Base-by-base conservation (phyloP, 1,140 invertebrate genomes). In the Platyura marginata region DNA sequence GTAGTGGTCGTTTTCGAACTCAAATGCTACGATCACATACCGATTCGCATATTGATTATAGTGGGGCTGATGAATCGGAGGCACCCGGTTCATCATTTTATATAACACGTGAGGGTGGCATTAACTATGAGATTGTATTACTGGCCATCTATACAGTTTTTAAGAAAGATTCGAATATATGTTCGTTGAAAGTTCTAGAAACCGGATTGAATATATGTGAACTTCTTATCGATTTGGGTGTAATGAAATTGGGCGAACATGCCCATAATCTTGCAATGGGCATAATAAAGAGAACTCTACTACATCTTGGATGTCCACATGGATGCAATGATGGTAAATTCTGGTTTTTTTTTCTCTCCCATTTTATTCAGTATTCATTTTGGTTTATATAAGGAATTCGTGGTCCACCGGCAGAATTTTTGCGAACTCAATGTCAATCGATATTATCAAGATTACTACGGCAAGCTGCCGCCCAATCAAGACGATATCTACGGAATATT, bases 31-130 rank as follows among this genome's bases (percentile, higher is more conserved):
- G 92, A 42, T 95, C 90, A 1, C 81, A 90, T 55, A 96, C 91
- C 0, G 92, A 96, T 58, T 91, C 89, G 0, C 90, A 94, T 50
- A 95, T 96, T 35, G 81, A 79, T 32, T 96, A 96, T 55, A 67
- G 70, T 5, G 71, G 75, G 1, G 69, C 73, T 21, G 79, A 83
- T 48, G 82, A 89, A 49, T 75, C 74, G 3, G 86, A 94, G 66
- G 88, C 87, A 2, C 74, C 89, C 0, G 95, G 93, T 1, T 89
- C 91, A 0, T 64, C 78, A 13, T 75, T 78, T 57, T 98, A 96
- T 51, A 95, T 98, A 21, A 94, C 91, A 21, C 80, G 81, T 53
- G 88, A 96, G 53, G 95, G 95, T 1, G 81, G 92, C 54, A 79
- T 98, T 34, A 86, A 95, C 62, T 76, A 88, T 47, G 75, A 81